Evolutionary conservation across 2,888 invertebrate species (phyloP), one percentile per base, ranked within the genome.

Genomic region (Phoronis australis): DNA sequence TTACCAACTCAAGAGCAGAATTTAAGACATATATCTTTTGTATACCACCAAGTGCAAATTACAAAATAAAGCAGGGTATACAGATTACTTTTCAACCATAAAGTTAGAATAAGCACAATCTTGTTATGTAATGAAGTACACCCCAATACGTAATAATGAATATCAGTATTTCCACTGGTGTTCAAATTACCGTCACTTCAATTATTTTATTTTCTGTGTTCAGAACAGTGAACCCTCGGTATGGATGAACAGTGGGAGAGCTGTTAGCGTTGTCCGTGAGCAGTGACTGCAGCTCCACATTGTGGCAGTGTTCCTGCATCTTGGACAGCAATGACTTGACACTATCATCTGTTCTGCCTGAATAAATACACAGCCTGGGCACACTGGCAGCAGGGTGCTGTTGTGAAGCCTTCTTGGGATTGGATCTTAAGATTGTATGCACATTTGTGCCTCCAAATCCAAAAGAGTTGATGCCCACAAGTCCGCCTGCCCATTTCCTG

Each of bases 381-480:
- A 83, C 85, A 15, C 82, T 62, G 80, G 82, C 38, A 15, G 66
- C 66, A 6, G 60, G 50, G 54, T 68, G 66, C 25, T 35, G 5
- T 52, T 18, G 54, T 38, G 25, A 47, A 43, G 35, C 31, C 9
- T 42, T 50, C 52, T 62, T 50, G 23, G 48, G 37, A 44, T 63
- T 58, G 4, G 90, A 87, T 71, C 61, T 59, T 9, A 76, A 57
- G 15, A 78, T 44, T 3, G 68, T 62, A 57, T 78, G 78, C 3
- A 76, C 76, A 59, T 78, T 78, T 24, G 78, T 75, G 47, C 99
- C 99, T 55, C 97, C 97, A 79, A 97, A 97, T 20, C 97, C 97
- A 78, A 99, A 99, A 6, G 95, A 95, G 80, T 97, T 99, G 26
- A 99, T 79, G 22, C 87, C 95, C 45, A 90, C 86, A 52, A 90